phyloP scores from a whole-genome alignment of 2,888 invertebrate species.

The Caenorhabditis doughertyi region DNA sequence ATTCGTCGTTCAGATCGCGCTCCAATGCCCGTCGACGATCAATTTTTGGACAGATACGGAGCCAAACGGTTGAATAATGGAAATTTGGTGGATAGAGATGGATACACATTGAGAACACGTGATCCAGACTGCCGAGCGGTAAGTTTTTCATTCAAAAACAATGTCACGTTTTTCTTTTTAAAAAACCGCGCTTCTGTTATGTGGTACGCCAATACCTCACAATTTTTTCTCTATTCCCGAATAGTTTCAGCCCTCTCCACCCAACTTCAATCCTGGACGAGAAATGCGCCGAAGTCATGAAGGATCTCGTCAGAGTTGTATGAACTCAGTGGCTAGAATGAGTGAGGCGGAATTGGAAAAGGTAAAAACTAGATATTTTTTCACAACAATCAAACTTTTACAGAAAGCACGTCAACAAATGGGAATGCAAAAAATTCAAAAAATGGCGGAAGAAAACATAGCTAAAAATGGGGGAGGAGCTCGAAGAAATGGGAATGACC shows the following conservation, averaged over 20 bases:
- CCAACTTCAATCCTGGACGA: conserved; percentile 30
- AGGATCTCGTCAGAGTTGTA: background rate
- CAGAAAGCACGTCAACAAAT: conserved; percentile 30
- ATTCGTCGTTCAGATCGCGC: conserved; percentile 34
- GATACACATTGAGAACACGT: conserved; percentile 19
- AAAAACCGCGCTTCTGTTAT: too few relatives aligned
- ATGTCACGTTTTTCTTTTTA: background rate
- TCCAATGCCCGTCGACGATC: conserved; percentile 28
- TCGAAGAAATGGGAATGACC: background rate
- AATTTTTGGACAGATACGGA: conserved; percentile 26
- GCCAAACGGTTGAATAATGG: conserved; percentile 53
- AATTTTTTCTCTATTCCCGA: background rate
- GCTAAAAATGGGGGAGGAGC: background rate
- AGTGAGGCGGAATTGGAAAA: conserved; percentile 7
- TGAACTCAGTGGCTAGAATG: background rate
- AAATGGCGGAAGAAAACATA: conserved; percentile 10
- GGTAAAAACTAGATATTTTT: background rate
- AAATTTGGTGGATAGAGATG: conserved; percentile 42
- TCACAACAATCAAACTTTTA: background rate
- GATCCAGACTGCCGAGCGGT: conserved; percentile 40
- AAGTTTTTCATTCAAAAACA: background rate
- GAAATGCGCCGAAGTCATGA: background rate
- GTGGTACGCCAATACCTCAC: too few relatives aligned
- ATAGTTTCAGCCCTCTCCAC: conserved; percentile 42
- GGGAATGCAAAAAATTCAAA: conserved; percentile 22